These are phyloP conservation scores for Drosophila guanche DNA, from an alignment of 1,140 invertebrate species.

Conservation along the genomic window DNA sequence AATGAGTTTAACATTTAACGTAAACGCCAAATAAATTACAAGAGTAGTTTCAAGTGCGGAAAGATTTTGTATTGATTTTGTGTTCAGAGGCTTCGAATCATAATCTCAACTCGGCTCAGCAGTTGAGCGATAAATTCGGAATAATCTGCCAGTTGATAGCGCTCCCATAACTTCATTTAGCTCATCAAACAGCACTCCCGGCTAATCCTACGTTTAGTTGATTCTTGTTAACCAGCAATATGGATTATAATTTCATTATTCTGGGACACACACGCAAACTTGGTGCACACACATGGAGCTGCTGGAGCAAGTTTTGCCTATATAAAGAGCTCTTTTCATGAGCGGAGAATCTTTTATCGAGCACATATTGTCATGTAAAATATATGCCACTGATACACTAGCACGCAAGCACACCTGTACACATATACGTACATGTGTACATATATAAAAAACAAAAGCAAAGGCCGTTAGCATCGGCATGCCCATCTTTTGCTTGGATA, in stretches of 20 bases:
- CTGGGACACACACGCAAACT: background rate
- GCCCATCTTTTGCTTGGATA: conserved; percentile 48
- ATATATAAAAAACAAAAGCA: conserved; percentile 41
- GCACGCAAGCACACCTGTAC: background rate
- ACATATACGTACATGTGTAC: background rate
- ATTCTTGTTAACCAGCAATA: conserved; percentile 32
- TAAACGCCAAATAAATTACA: too few relatives aligned
- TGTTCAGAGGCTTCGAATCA: conserved; percentile 5
- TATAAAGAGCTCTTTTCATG: conserved; percentile 4
- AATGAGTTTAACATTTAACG: too few relatives aligned
- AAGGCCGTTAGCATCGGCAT: conserved; percentile 44
- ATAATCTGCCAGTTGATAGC: background rate
- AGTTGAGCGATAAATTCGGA: conserved; percentile 4
- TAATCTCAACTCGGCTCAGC: conserved; percentile 19
- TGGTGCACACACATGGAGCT: too few relatives aligned
- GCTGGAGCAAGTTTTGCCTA: background rate
- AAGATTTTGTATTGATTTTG: too few relatives aligned
- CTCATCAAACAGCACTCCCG: conserved; percentile 31
- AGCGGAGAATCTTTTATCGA: conserved; percentile 9
- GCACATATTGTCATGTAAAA: conserved; percentile 37
- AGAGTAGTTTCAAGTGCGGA: too few relatives aligned
- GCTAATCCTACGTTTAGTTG: conserved; percentile 41
- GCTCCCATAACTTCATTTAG: conserved; percentile 26
- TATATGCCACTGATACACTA: conserved; percentile 9
- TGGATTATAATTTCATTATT: conserved; percentile 46